Base-by-base conservation (phyloP, 2,888 invertebrate genomes). In the Ichneumon xanthorius region DNA sequence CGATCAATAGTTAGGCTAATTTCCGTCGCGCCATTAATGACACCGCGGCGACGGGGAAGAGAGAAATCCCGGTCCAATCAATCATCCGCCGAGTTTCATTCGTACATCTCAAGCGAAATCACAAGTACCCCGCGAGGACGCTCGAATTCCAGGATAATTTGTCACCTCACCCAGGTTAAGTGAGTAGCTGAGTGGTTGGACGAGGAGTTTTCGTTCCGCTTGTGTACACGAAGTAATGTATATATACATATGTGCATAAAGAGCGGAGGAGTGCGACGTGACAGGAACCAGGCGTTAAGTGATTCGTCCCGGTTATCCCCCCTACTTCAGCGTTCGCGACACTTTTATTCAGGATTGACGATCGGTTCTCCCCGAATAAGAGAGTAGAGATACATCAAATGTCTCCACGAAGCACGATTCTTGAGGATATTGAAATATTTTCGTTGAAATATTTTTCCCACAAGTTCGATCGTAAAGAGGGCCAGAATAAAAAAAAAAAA, bases 251-350 rank as follows among this genome's bases (percentile, higher is more conserved):
- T 68, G 26, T 40, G 40, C 22, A 19, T 30, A 7, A 50, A 83
- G 76, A 82, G 78, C 67, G 58, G 80, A 67, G 68, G 78, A 81
- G 77, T 82, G 82, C 81, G 73, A 26, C 75, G 50, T 61, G 75
- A 63, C 50, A 79, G 30, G 85, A 80, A 82, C 73, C 81, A 87
- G 88, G 88, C 84, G 90, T 90, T 91, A 91, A 92, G 92, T 91
- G 92, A 93, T 93, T 92, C 92, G 92, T 93, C 91, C 90, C 89
- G 90, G 92, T 90, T 91, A 91, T 79, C 83, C 67, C 14, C 82
- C 85, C 63, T 16, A 19, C 65, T 81, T 26, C 5, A 16, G 14
- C 63, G 63, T n/a, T 26, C 55, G 58, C 58, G 73, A 77, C 77
- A 53, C 71, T 78, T 80, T 53, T 65, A 83, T 81, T 79, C 82